Evolutionary conservation across 64 coral and sea anemone species (phyloP), one percentile per base, ranked within the genome.

Genomic region (Stylophora pistillata): DNA sequence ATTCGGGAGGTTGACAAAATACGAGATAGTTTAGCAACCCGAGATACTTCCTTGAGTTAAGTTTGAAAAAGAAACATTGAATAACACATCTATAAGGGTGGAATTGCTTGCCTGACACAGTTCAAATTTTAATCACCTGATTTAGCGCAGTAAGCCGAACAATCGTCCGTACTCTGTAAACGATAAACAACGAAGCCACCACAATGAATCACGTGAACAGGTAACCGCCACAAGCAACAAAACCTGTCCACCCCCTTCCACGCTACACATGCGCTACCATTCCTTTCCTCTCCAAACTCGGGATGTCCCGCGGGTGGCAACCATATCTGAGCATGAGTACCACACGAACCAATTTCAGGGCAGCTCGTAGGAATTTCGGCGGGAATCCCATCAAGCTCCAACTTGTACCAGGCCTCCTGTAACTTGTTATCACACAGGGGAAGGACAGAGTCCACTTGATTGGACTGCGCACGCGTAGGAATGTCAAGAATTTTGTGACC

Each of bases 221-320:
- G 89, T 14, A 92, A 92, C 74, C 89, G 81, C 94, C 94, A 95
- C 34, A 95, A 75, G 41, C 94, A 95, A n/a, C 94, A 95, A 26
- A 95, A 69, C 18, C 94, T 73, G 15, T 92, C 85, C 18, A 16
- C 66, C 55, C 82, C 87, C 29, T 87, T 60, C 94, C 90, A 95
- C 2, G 94, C 86, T 25, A 95, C 94, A 61, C 94, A 95, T 26
- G 84, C 89, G 3, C 89, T 87, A 0, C 89, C 94, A 21, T 86
- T 79, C 33, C 63, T 95, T 31, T 75, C 66, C 79, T 95, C 68
- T 17, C 78, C 89, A 55, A 95, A 95, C n/a, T 41, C 55, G 18
- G 89, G 89, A 29, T 65, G 30, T 31, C 18, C 73, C 21, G 53
- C 54, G 26, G 94, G 86, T 62, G 68, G 73, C 86, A 95, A 71